Conservation (phyloP, 2,113 vertebrate genomes). For the Odocoileus hemionus region DNA sequence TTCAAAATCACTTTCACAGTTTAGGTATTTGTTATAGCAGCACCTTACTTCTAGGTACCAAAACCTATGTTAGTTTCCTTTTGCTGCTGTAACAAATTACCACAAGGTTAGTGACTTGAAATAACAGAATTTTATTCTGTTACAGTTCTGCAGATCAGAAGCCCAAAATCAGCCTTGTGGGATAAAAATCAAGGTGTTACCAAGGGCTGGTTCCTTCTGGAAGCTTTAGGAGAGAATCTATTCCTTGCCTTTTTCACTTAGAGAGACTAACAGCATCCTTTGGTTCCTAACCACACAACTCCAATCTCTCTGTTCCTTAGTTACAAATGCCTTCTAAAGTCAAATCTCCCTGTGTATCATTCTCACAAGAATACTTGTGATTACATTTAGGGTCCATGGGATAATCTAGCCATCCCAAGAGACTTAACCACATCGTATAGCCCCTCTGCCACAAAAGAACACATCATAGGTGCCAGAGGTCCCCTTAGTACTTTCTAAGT, state of each 20-base stretch:
- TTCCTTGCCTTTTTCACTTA: background rate
- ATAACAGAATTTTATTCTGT: background rate
- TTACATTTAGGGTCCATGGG: background rate
- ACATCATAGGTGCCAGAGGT: background rate
- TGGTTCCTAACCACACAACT: background rate
- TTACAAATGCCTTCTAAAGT: background rate
- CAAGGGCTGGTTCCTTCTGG: background rate
- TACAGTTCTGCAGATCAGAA: background rate
- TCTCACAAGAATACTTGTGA: background rate
- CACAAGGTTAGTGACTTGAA: background rate
- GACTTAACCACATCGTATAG: background rate
- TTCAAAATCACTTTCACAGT: background rate
- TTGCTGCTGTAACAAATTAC: background rate
- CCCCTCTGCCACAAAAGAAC: background rate
- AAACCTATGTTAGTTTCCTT: background rate
- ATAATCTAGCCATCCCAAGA: background rate
- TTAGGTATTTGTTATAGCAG: background rate
- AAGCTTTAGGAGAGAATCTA: background rate
- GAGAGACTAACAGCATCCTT: background rate
- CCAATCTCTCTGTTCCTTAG: background rate
- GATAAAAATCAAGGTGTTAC: background rate
- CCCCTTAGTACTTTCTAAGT: constrained; percentile 18
- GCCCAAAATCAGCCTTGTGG: background rate
- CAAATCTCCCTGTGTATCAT: background rate
- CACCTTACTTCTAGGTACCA: background rate